Percentiles rank a stretch among this genome's conserved stretches.
Conservation (phyloP, 2,797 vertebrate genomes). For the Tragopan temminckii region DNA sequence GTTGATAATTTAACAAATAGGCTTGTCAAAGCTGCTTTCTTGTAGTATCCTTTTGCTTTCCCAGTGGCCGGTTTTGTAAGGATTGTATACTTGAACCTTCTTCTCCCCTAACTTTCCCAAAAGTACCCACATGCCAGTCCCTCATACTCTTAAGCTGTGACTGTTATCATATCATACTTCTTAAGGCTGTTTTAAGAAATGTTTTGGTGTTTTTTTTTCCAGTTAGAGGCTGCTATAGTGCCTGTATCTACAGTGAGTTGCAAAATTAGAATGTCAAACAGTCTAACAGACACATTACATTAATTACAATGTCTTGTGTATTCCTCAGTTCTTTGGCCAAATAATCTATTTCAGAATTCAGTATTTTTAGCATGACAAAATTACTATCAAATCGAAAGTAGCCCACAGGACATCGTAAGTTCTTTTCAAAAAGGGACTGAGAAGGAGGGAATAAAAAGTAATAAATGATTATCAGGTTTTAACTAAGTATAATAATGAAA, state of each 20-base stretch:
- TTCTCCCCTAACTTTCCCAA: neutral
- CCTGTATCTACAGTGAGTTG: neutral
- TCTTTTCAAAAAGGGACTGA: neutral
- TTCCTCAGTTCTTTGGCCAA: neutral
- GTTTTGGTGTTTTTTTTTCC: neutral
- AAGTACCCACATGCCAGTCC: neutral
- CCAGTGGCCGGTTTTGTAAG: neutral
- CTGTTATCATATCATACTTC: neutral
- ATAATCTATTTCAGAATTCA: neutral
- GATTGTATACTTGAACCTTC: neutral
- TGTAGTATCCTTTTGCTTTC: neutral
- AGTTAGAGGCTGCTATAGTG: neutral
- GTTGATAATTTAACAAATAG: neutral
- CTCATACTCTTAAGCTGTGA: neutral
- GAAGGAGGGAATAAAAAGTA: neutral
- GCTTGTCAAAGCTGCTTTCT: neutral
- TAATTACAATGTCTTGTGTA: neutral
- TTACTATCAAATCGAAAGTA: neutral
- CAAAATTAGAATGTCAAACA: neutral
- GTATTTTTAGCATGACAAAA: neutral
- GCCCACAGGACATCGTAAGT: accelerated
- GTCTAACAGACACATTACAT: neutral
- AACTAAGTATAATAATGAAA: neutral
- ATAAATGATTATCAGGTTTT: neutral
- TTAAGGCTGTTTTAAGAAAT: neutral